These are phyloP conservation scores for Melanotaenia nigrans DNA, from an alignment of 2,797 vertebrate species.

Conservation along the genomic window DNA sequence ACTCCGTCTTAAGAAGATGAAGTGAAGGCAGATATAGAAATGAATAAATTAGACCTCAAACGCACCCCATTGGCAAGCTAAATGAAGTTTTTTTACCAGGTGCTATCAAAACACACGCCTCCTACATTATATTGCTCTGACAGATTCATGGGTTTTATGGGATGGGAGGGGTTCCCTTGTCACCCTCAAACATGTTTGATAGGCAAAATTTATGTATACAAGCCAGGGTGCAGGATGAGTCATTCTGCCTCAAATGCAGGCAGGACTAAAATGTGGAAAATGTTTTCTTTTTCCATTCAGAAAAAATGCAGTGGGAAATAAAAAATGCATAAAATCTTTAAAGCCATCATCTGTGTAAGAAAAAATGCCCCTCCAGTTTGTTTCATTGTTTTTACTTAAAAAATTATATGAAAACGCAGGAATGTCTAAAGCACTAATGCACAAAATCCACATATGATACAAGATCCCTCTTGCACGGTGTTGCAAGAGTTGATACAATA, in stretches of 20 bases:
- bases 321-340: not conserved
- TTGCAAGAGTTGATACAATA: too few relatives aligned
- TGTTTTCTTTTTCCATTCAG: conserved; percentile 4
- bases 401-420: too few relatives aligned
- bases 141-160: conserved; percentile 1
- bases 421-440: too few relatives aligned
- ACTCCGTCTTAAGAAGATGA: not conserved
- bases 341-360: not conserved
- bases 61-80: conserved; percentile 10
- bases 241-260: conserved; percentile 22
- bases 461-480: too few relatives aligned
- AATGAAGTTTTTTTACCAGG: conserved; percentile 9
- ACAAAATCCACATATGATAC: too few relatives aligned
- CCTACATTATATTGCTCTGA: conserved; percentile 18
- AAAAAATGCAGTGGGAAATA: not conserved
- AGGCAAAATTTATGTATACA: conserved; percentile 14
- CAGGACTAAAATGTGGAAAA: conserved; percentile 2
- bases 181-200: conserved; percentile 14
- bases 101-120: conserved; percentile 31
- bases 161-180: conserved; percentile 1
- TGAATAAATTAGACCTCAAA: conserved; percentile 21
- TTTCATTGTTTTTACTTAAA: too few relatives aligned
- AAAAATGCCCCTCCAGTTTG: too few relatives aligned
- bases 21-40: conserved; percentile 9
- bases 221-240: conserved; percentile 10